These are phyloP conservation scores for Rhinoderma darwinii DNA, from an alignment of 2,113 vertebrate genomes.

Conservation along the genomic window DNA sequence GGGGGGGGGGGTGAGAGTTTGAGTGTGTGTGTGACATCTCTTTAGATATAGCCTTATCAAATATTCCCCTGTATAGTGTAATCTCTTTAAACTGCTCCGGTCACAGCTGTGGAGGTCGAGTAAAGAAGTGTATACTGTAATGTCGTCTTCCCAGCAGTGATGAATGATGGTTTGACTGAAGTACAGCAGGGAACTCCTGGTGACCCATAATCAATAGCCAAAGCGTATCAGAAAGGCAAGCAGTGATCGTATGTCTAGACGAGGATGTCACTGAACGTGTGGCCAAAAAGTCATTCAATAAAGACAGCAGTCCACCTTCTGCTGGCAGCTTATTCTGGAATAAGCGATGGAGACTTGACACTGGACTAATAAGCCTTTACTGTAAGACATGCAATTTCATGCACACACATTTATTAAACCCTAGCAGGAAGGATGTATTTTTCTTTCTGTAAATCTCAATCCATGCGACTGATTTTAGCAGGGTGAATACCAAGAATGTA, in stretches of 20 bases:
- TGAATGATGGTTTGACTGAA: not conserved
- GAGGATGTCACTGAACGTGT: not conserved
- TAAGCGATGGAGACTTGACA: no score
- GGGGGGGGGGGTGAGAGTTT: no score
- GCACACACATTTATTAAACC: not conserved
- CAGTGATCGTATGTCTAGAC: not conserved
- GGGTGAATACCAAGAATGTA: no score
- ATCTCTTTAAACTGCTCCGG: not conserved
- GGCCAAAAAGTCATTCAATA: not conserved
- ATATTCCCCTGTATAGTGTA: not conserved
- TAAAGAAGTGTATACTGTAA: not conserved
- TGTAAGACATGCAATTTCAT: not conserved
- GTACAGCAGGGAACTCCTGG: not conserved
- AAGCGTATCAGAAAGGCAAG: not conserved
- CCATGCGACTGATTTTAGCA: no score
- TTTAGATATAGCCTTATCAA: no score
- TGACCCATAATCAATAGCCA: not conserved
- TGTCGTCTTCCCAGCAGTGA: not conserved
- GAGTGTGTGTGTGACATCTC: no score
- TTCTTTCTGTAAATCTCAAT: no score
- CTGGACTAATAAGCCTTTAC: not conserved
- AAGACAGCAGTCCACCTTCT: not conserved
- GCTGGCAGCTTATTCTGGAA: not conserved
- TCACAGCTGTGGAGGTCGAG: not conserved
- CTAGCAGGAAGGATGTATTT: not conserved